Base-by-base conservation (phyloP, 2,797 vertebrate genomes). In the Arctocebus calabarensis region DNA sequence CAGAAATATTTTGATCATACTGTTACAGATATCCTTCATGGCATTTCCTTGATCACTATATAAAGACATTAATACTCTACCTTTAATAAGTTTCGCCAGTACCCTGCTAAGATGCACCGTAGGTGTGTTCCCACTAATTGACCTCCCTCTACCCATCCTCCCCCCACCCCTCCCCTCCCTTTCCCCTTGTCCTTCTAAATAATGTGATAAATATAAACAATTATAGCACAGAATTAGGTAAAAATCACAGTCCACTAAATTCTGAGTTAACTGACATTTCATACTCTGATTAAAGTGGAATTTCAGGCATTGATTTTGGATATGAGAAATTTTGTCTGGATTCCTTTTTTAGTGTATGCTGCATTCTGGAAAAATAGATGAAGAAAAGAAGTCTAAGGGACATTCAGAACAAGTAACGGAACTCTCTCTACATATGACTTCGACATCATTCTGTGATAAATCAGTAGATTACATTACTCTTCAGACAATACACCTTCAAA, bases 281-380 rank as follows among this genome's bases (percentile, higher is more conserved):
- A 5, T n/a, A 74, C 20, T 45, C n/a, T 45, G 83, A 74, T 79
- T 83, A 94, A 70, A 81, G 2, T 66, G 0, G 0, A 20, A 71
- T 71, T 48, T 82, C 45, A 45, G 14, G 59, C 14, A 64, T 13
- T 85, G 48, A 90, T 78, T 95, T 20, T 81, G 55, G 29, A 73
- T 62, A 74, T n/a, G n/a, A 74, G 43, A 93, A 88, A 78, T 1
- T 23, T 61, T 66, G 3, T 20, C 8, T 81, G 11, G 7, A n/a
- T 79, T 64, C 74, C 45, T 32, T 84, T 74, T 68, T 91, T 37
- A 62, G 25, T 57, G 70, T 78, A 22, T 13, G 11, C 19, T 68
- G 34, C 34, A 68, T 29, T 87, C 7, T 84, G 45, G 9, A 34
- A 43, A 57, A 57, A n/a, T 66, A 71, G 7, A 13, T 5, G 29